Percentiles rank a stretch among this genome's conserved stretches.
These are phyloP conservation scores for Scopus umbretta DNA, from an alignment of 2,113 vertebrate genomes.

Conservation along the genomic window DNA sequence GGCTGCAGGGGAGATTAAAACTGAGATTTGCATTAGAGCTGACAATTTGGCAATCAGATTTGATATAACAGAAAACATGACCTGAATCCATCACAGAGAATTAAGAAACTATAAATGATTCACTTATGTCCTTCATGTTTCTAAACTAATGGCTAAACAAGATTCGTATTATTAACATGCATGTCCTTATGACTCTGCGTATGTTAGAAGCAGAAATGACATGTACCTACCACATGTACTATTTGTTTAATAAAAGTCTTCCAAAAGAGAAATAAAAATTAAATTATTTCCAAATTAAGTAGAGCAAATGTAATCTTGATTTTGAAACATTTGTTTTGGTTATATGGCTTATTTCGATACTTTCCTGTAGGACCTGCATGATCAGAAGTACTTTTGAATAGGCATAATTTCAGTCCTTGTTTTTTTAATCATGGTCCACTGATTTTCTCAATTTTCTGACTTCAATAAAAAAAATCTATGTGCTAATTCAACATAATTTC, in stretches of 20 bases:
- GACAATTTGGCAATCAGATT: slow-evolving; percentile 63
- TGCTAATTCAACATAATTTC: neutral
- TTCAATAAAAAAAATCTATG: neutral
- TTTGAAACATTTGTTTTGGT: neutral
- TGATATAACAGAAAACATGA: slow-evolving; percentile 54
- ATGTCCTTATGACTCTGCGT: neutral
- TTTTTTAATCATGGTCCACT: neutral
- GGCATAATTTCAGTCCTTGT: neutral
- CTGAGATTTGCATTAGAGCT: slow-evolving; percentile 45
- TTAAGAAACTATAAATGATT: slow-evolving; percentile 53
- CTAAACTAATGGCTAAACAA: neutral
- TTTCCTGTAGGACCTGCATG: neutral
- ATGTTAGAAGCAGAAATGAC: neutral
- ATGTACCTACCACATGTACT: neutral
- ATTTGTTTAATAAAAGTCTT: neutral
- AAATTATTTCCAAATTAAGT: neutral
- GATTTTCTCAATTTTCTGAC: neutral
- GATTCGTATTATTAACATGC: neutral
- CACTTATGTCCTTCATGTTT: neutral
- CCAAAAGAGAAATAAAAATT: neutral
- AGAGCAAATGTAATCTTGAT: neutral
- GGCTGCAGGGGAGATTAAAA: slow-evolving; percentile 40
- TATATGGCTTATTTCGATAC: neutral
- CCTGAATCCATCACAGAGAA: slow-evolving; percentile 59
- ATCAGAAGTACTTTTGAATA: neutral